These are phyloP conservation scores for Lithophane socia DNA, from an alignment of 2,888 invertebrate genomes.

Conservation along the genomic window DNA sequence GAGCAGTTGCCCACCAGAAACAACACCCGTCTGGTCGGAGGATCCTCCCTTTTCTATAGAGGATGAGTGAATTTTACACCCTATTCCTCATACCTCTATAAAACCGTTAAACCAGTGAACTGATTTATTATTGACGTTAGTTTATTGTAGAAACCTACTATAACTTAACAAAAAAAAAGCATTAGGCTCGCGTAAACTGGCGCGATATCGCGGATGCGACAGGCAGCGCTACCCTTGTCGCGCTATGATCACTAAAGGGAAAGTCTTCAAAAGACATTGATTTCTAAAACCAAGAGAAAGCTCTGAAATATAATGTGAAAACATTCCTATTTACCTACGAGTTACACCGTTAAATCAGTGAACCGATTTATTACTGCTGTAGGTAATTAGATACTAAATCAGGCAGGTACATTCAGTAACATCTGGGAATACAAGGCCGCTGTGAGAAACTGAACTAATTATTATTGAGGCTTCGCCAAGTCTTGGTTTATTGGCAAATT, in stretches of 20 bases:
- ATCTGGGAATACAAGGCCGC: slow-evolving; percentile 22
- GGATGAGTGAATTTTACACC: too few relatives aligned
- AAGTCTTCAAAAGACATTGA: not conserved
- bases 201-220: too few relatives aligned
- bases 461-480: slow-evolving; percentile 33
- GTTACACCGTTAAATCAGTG: not conserved
- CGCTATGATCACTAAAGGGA: not conserved
- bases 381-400: slow-evolving; percentile 37
- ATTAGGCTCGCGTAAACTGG: not conserved
- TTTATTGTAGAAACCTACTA: not conserved
- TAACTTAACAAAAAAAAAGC: not conserved
- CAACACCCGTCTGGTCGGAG: too few relatives aligned
- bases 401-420: slow-evolving; percentile 11
- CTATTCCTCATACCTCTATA: too few relatives aligned
- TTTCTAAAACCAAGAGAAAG: not conserved
- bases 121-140: not conserved
- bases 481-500: slow-evolving; percentile 36
- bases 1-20: too few relatives aligned
- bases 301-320: not conserved
- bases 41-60: too few relatives aligned
- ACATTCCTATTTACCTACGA: not conserved
- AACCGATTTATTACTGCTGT: not conserved
- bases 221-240: too few relatives aligned
- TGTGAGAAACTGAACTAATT: slow-evolving; percentile 36
- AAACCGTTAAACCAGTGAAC: not conserved